Base-by-base conservation (phyloP, 2,113 vertebrate genomes). In the Miniopterus natalensis region DNA sequence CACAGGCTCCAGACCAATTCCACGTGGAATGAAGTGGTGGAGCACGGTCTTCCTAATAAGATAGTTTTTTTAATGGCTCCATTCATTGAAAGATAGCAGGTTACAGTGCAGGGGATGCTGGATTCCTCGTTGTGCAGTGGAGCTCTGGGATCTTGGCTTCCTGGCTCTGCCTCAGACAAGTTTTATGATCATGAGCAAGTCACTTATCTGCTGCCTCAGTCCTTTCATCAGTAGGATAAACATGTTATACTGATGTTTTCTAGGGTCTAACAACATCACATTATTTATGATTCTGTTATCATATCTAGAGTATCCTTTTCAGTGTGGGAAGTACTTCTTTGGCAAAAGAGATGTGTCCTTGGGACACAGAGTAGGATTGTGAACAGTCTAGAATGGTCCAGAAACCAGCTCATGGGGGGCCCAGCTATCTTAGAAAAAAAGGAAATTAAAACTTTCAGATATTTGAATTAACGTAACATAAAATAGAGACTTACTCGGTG, bases 361-460 rank as follows among this genome's bases (percentile, higher is more conserved):
- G 10, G 40, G 14, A 40, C 55, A 84, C 12, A 40, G 80, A 29
- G 61, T n/a, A 63, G 36, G 40, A 57, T 78, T 91, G 47, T 49
- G 27, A 71, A 66, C 25, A 57, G 49, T 70, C 25, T 77, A 78
- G n/a, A 86, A 84, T 79, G 70, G 14, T 79, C 55, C 63, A 89
- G 47, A 89, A 89, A 94, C 36, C 49, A 94, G 31, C 23, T 80
- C 8, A 63, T 29, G 61, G 29, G 27, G 90, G 10, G 55, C 29
- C 40, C 55, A 78, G 20, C 81, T 53, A 57, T 7, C 40, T 65
- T 88, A 80, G 75, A 87, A 88, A 84, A 84, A 84, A 77, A 77
- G 23, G 68, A 92, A 93, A 84, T 92, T 78, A 71, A 73, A 40
- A 11, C 18, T 73, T 95, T 88, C 23, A 92, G 65, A 87, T 92